Base-by-base conservation (phyloP, 2,888 invertebrate genomes). In the Unio delphinus region DNA sequence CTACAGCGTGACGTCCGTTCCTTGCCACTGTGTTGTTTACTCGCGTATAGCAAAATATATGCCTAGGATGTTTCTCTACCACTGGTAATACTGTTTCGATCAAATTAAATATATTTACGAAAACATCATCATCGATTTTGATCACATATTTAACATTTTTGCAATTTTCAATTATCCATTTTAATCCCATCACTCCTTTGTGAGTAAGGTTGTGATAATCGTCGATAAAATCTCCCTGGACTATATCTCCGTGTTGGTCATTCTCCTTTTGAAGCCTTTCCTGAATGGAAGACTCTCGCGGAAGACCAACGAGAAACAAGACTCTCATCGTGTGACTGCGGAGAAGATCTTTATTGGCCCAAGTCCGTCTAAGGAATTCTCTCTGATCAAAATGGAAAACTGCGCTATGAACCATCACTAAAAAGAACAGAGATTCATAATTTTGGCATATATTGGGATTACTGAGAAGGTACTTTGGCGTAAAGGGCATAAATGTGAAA, bases 121-220 rank as follows among this genome's bases (percentile, higher is more conserved):
- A 83, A 60, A 82, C 73, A 61, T 84, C 83, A 61, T 84, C 84
- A 45, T 84, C 84, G 8, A 76, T 73, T 69, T 84, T 84, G 3
- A 83, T 61, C 20, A 82, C 70, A 61, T 78, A 74, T 55, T 80
- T 68, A 15, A 79, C 77, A 54, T 79, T 72, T 8, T 58, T 60
- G 65, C 84, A 84, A 69, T 79, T 74, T 61, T 79, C 72, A 34
- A 71, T 75, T 23, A 81, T 68, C 84, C 84, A 83, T 11, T 79
- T 64, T 62, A 77, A 80, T 7, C 72, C 78, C 11, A 80, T 73
- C 4, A 84, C 74, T 15, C 82, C 83, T 68, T 84, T 84, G 59
- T 76, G 73, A 11, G 83, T 84, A 54, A 83, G 68, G 65, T 84
- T 83, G 55, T 66, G 74, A 68, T 82, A 83, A 3, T 77, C 69